Evolutionary conservation across 2,113 vertebrate species (phyloP).

Genomic region (Nycticebus coucang): DNA sequence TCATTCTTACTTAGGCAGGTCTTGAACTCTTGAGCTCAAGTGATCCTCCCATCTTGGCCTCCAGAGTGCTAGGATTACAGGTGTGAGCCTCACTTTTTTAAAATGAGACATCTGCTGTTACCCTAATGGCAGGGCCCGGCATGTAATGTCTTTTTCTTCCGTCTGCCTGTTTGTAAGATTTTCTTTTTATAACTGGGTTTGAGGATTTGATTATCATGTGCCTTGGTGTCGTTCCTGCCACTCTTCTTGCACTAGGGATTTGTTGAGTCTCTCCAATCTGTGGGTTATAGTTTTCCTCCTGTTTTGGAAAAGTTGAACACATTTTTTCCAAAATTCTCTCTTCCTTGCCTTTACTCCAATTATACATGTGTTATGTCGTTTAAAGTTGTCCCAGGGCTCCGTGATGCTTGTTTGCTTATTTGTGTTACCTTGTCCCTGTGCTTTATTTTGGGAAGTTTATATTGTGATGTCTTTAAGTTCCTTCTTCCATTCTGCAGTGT

Average conservation of each 20-base stretch:
- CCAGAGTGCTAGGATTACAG: too few relatives aligned
- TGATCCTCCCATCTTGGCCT: too few relatives aligned
- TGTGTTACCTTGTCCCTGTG: too few relatives aligned
- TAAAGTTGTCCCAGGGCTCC: too few relatives aligned
- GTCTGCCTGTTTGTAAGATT: neutral
- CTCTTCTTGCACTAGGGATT: neutral
- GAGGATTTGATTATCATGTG: neutral
- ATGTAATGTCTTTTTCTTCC: neutral
- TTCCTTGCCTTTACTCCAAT: neutral
- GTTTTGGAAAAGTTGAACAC: neutral
- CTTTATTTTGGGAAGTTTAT: neutral
- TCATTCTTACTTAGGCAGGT: too few relatives aligned
- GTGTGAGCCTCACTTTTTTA: neutral
- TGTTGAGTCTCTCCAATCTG: neutral
- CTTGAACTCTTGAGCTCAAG: too few relatives aligned
- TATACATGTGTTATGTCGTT: neutral
- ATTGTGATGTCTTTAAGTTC: neutral
- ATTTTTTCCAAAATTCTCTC: neutral
- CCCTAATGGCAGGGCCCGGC: neutral
- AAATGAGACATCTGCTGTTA: neutral
- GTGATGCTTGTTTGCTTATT: rapidly evolving
- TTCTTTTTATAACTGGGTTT: neutral
- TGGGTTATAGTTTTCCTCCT: neutral
- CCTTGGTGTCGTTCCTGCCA: neutral
- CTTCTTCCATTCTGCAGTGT: neutral